Conservation (phyloP, 2,797 vertebrate genomes). For the Margarornis squamiger region DNA sequence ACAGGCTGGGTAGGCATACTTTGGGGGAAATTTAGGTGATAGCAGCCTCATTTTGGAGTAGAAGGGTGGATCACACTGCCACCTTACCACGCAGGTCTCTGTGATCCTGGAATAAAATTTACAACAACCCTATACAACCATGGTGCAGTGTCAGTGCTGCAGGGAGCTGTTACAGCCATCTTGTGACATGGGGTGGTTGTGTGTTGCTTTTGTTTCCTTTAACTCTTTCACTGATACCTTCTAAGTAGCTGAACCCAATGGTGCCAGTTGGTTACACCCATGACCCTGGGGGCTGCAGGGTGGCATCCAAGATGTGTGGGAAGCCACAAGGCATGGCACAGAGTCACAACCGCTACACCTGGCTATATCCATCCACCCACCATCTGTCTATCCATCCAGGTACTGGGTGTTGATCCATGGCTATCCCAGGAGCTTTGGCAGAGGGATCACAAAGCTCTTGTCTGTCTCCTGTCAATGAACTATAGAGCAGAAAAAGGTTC, state of each 20-base stretch:
- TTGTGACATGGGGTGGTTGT: accelerated
- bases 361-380: not conserved
- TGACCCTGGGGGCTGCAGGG: not conserved
- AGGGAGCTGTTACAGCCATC: not conserved
- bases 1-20: not conserved
- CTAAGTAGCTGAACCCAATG: not conserved
- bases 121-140: accelerated
- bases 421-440: not conserved
- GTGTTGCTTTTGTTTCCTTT: not conserved
- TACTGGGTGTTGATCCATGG: not conserved
- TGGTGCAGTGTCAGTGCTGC: accelerated
- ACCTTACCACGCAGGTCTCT: not conserved
- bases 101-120: not conserved
- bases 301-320: accelerated
- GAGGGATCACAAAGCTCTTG: not conserved
- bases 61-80: not conserved
- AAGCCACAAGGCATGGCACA: not conserved
- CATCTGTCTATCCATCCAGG: not conserved
- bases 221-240: not conserved
- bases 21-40: not conserved
- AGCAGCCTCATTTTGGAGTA: not conserved
- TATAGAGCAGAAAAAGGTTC: not conserved
- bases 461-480: not conserved
- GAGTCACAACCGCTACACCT: not conserved
- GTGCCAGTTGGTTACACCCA: not conserved